Evolutionary conservation across 2,888 invertebrate species (phyloP), one percentile per base, ranked within the genome.

Genomic region (Beris morrisii): DNA sequence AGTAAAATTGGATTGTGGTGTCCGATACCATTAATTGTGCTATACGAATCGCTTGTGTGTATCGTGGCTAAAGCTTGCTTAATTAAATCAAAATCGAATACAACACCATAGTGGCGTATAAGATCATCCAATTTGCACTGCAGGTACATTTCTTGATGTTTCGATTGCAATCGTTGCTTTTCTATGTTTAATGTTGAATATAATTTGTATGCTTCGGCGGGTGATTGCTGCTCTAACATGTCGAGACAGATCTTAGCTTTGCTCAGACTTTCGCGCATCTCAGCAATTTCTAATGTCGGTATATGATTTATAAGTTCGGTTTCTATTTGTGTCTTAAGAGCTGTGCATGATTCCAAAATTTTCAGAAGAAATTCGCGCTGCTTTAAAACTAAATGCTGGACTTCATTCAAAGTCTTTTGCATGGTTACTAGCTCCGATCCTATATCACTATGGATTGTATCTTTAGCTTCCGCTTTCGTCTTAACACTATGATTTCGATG

Each of bases 281-380:
- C 88, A 68, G 85, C 84, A 69, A 89, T 82, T 75, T 89, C 88
- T 70, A 86, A 83, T 69, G 87, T 86, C 52, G 86, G 85, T 76
- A 86, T 84, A 72, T 88, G 88, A 73, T 86, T 87, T 70, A 87
- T 86, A 71, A 91, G 82, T 76, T 90, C 89, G 57, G 88, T 87
- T 79, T 90, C 90, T 58, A 91, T 87, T 79, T 89, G 88, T 67
- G 88, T 86, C 77, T 90, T 90, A 56, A 91, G 79, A 67, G 88
- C 87, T 55, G 88, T 87, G 78, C 90, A 88, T 46, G 90, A 88
- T 76, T 91, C 90, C 69, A 89, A 82, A 57, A 90, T 87, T 76
- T 89, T 88, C 69, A 89, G 83, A 70, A 89, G 79, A 78, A 89
- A 89, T 75, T 89, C 87, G 72, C 90, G 84, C 77, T 89, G 89